Percentiles rank a stretch among this genome's conserved stretches.
These are phyloP conservation scores for Drosophila sp. DNA, from an alignment of 1,140 invertebrate species.

Conservation along the genomic window DNA sequence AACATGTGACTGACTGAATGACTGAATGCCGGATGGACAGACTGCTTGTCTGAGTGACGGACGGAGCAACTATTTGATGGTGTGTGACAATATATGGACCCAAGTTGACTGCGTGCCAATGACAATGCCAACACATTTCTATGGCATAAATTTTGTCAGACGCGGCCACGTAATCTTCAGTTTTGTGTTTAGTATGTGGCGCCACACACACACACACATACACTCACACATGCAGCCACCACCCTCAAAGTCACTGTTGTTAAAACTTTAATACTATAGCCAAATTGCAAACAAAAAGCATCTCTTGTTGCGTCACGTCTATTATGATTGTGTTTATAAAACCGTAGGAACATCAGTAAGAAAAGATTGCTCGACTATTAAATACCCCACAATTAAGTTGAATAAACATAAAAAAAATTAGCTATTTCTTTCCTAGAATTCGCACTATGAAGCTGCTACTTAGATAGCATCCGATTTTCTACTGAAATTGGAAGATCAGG, in stretches of 20 bases:
- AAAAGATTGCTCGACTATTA: neutral
- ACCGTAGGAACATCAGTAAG: conserved; percentile 1
- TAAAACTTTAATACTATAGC: conserved; percentile 2
- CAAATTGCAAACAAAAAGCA: conserved; percentile 34
- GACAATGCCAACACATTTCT: conserved; percentile 71
- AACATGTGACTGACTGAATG: conserved; percentile 56
- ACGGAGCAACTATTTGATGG: neutral
- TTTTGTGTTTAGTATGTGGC: conserved; percentile 35
- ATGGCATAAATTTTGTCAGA: conserved; percentile 62
- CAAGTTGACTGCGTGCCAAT: conserved; percentile 54
- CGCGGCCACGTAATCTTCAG: conserved; percentile 67
- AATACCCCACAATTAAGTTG: neutral
- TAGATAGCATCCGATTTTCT: no score
- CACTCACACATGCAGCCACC: conserved; percentile 16
- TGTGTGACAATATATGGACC: conserved; percentile 13
- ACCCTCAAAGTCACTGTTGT: neutral
- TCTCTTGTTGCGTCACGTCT: conserved; percentile 36
- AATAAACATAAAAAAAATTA: no score
- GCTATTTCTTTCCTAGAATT: no score
- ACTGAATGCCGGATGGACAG: conserved; percentile 15
- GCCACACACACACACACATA: conserved; percentile 25
- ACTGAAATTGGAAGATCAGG: no score
- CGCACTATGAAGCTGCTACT: no score
- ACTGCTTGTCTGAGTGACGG: neutral
- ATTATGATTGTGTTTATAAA: conserved; percentile 48